These are phyloP conservation scores for Catharus minimus DNA, from an alignment of 2,113 vertebrate species.

Conservation along the genomic window DNA sequence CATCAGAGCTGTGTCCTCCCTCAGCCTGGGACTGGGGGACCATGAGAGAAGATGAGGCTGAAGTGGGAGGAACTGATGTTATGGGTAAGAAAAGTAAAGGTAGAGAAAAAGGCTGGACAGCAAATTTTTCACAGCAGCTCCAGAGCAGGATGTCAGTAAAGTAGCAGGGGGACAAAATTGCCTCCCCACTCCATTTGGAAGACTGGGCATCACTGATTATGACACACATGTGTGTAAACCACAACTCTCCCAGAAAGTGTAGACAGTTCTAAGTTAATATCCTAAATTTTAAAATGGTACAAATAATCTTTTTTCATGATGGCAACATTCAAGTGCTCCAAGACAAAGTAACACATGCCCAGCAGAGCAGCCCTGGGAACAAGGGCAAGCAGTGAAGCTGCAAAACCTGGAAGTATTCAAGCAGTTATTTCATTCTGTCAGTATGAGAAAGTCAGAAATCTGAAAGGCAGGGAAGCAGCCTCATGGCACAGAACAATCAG, in stretches of 20 bases:
- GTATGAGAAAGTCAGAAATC: neutral
- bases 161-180: neutral
- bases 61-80: neutral
- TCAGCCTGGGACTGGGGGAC: neutral
- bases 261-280: neutral
- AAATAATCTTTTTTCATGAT: neutral
- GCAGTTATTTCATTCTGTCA: neutral
- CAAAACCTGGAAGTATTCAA: neutral
- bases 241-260: neutral
- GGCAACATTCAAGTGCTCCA: neutral
- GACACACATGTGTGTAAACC: neutral
- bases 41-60: neutral
- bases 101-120: neutral
- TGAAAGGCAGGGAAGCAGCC: neutral
- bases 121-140: neutral
- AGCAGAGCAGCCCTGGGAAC: neutral
- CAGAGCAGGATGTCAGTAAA: neutral
- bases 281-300: neutral
- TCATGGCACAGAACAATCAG: neutral
- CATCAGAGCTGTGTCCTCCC: neutral
- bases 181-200: neutral
- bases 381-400: neutral
- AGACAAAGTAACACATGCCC: rapidly evolving
- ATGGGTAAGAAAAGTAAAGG: neutral
- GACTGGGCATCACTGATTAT: neutral